Conservation (phyloP, 2,888 invertebrate genomes). For the Epicampocera succincta region DNA sequence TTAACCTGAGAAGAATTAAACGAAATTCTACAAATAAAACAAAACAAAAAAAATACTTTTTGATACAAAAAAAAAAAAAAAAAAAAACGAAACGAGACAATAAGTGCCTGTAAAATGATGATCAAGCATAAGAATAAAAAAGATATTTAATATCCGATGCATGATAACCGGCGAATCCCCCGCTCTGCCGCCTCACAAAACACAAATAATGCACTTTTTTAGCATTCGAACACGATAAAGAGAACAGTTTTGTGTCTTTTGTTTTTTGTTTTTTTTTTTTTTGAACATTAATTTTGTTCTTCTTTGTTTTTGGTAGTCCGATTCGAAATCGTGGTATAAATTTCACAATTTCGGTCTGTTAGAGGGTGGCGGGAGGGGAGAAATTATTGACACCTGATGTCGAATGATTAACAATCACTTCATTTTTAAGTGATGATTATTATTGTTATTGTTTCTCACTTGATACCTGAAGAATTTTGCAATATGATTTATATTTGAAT, state of each 20-base stretch:
- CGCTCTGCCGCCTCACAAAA: slow-evolving; percentile 5
- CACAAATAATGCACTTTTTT: slow-evolving; percentile 43
- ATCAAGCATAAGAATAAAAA: slow-evolving; percentile 59
- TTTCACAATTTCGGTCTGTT: slow-evolving; percentile 46
- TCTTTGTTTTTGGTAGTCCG: slow-evolving; percentile 35
- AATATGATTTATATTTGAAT: slow-evolving; percentile 65
- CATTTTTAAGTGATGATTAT: slow-evolving; percentile 49
- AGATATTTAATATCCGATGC: slow-evolving; percentile 68
- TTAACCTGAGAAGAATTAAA: slow-evolving; percentile 60
- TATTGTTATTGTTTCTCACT: slow-evolving; percentile 57
- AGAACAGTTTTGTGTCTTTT: slow-evolving; percentile 34
- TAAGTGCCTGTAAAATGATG: slow-evolving; percentile 53
- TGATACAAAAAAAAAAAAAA: background rate
- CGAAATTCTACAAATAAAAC: slow-evolving; percentile 58
- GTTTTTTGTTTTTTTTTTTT: background rate
- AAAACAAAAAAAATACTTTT: slow-evolving; percentile 38
- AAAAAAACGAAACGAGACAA: slow-evolving; percentile 13
- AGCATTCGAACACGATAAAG: slow-evolving; percentile 20
- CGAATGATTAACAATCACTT: slow-evolving; percentile 65
- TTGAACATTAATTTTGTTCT: slow-evolving; percentile 6
- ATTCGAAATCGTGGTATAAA: slow-evolving; percentile 45
- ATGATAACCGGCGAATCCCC: slow-evolving; percentile 51
- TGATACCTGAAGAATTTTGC: slow-evolving; percentile 68
- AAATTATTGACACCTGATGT: slow-evolving; percentile 67
- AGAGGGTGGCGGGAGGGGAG: slow-evolving; percentile 1